phyloP scores from a whole-genome alignment of 1,140 invertebrate genomes.

The Trachelipus rathkii region DNA sequence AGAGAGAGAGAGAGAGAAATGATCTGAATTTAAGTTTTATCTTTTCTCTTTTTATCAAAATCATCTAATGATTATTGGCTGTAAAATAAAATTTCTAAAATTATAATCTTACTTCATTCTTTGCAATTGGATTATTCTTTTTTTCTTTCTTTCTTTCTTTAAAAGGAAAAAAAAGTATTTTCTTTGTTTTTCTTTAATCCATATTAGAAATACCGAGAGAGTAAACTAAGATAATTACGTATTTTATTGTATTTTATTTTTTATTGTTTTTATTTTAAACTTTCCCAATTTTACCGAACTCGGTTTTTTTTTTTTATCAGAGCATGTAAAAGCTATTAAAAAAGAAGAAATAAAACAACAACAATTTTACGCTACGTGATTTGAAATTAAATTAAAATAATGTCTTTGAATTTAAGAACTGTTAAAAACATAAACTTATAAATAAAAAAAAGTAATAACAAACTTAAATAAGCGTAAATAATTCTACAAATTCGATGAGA shows the following conservation, averaged over 20 bases:
- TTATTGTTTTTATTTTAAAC: neutral
- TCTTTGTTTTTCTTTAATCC: neutral
- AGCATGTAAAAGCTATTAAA: too few species aligned
- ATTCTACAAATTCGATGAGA: neutral
- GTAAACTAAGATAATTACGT: neutral
- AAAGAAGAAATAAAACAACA: too few species aligned
- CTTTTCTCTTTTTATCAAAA: slow-evolving; percentile 3
- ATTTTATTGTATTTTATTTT: neutral
- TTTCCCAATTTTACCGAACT: neutral
- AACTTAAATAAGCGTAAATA: neutral
- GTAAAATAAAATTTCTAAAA: slow-evolving; percentile 12
- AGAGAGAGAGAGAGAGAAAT: neutral
- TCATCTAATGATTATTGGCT: slow-evolving; percentile 8
- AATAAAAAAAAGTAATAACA: neutral
- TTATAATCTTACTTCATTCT: neutral
- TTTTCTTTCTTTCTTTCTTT: too few species aligned
- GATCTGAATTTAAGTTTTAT: slow-evolving; percentile 4
- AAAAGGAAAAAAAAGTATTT: neutral
- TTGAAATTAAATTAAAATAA: neutral
- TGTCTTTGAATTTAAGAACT: neutral
- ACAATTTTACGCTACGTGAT: too few species aligned
- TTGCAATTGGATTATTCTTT: neutral
- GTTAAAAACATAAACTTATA: neutral
- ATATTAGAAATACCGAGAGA: neutral
- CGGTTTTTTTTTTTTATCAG: neutral